phyloP scores from a whole-genome alignment of 2,113 vertebrate genomes.

The Hydrochoerus hydrochaeris region DNA sequence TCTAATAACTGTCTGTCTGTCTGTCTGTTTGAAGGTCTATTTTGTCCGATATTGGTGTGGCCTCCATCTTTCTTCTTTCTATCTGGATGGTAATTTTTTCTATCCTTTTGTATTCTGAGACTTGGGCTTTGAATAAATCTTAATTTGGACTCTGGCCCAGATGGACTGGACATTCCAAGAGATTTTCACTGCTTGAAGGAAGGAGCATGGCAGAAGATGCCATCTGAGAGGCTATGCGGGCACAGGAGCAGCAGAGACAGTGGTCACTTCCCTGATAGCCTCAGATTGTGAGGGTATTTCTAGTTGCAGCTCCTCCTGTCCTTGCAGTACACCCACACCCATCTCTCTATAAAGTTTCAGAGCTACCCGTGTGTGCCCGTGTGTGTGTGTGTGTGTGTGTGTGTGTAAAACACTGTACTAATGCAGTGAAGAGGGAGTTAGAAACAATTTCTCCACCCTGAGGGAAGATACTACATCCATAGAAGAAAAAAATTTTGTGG shows the following conservation, averaged over 20 bases:
- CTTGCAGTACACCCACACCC: background rate
- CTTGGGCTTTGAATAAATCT: background rate
- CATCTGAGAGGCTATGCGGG: background rate
- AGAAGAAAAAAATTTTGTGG: conserved; percentile 4
- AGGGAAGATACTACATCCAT: background rate
- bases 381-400: background rate
- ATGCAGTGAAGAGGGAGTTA: background rate
- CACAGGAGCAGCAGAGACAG: background rate
- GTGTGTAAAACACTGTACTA: background rate
- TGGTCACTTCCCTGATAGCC: background rate
- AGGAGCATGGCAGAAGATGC: background rate
- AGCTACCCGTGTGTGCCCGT: background rate
- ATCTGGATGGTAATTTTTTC: conserved; percentile 8
- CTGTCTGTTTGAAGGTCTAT: background rate
- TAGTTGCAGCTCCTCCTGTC: background rate
- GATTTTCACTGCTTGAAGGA: background rate
- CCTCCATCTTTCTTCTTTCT: background rate
- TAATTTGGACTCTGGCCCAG: background rate
- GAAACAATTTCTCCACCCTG: background rate
- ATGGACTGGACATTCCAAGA: background rate
- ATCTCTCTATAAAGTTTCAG: background rate
- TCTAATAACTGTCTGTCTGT: background rate
- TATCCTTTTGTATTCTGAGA: background rate
- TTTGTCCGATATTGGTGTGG: background rate
- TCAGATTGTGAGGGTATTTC: background rate